These are phyloP conservation scores for Catharus ustulatus DNA, from an alignment of 2,797 vertebrate genomes.

Conservation along the genomic window DNA sequence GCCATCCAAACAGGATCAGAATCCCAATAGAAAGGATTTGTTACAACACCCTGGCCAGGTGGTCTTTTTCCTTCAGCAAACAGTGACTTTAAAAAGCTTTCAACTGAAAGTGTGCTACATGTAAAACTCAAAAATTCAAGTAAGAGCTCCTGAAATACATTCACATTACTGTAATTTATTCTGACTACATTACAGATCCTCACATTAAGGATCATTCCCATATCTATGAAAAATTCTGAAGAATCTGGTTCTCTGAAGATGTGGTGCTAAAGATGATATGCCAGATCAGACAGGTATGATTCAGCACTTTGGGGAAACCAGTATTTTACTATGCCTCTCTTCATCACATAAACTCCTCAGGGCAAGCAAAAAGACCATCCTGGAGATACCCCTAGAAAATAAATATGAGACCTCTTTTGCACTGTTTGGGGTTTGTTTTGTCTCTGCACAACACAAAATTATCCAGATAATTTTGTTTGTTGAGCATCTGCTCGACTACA, in stretches of 20 bases:
- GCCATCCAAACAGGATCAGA: background rate
- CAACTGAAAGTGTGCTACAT: background rate
- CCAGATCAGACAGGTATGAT: background rate
- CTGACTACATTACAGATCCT: background rate
- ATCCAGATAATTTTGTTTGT: background rate
- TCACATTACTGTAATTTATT: background rate
- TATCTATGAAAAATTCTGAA: background rate
- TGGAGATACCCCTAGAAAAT: background rate
- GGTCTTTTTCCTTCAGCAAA: background rate
- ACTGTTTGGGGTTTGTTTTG: background rate
- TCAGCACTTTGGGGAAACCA: rapidly evolving
- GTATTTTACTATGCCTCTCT: background rate
- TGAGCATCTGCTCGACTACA: background rate
- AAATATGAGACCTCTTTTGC: background rate
- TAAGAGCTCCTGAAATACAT: background rate
- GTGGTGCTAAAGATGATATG: background rate
- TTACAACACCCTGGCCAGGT: background rate
- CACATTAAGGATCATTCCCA: background rate
- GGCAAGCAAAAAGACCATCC: background rate
- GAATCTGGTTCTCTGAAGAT: background rate
- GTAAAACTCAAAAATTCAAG: background rate
- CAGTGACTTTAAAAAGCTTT: background rate
- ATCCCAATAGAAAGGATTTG: background rate
- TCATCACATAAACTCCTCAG: background rate
- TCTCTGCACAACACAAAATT: background rate